A percentile compares a stretch with the other conserved stretches of the same genome.
phyloP scores from a whole-genome alignment of 2,888 invertebrate genomes.

The Trichopoda pennipes region DNA sequence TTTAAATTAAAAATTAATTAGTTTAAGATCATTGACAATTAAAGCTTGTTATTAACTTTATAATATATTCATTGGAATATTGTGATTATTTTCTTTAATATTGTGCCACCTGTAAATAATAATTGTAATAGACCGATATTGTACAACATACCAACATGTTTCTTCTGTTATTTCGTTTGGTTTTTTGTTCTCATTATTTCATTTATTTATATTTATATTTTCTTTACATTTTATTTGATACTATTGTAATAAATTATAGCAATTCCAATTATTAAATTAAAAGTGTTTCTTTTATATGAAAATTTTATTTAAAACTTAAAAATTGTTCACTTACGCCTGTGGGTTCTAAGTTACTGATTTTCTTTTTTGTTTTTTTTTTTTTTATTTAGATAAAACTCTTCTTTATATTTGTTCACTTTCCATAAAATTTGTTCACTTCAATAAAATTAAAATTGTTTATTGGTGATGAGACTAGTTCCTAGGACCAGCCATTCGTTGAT shows the following conservation, averaged over 20 bases:
- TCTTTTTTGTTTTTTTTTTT: too few species aligned
- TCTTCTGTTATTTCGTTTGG: constrained; percentile 36
- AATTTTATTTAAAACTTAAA: constrained; percentile 13
- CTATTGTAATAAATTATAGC: constrained; percentile 38
- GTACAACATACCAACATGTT: constrained; percentile 62
- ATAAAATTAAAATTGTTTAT: too few species aligned
- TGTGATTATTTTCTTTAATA: not conserved
- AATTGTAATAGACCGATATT: constrained; percentile 57
- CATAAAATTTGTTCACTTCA: too few species aligned
- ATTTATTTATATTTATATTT: constrained; percentile 54
- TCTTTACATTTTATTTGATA: constrained; percentile 31
- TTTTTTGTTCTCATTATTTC: constrained; percentile 16
- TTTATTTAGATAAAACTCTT: too few species aligned
- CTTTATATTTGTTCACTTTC: too few species aligned
- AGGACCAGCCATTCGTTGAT: too few species aligned
- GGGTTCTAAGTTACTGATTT: too few species aligned
- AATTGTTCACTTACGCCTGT: not conserved
- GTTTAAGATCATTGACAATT: not conserved
- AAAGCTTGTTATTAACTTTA: not conserved
- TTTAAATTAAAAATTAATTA: not conserved
- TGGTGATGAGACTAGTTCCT: too few species aligned
- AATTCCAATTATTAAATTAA: constrained; percentile 64
- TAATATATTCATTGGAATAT: not conserved
- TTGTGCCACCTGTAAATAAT: constrained; percentile 43
- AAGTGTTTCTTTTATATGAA: constrained; percentile 51